phyloP scores from a whole-genome alignment of 2,888 invertebrate species.

The Anthophora plumipes region DNA sequence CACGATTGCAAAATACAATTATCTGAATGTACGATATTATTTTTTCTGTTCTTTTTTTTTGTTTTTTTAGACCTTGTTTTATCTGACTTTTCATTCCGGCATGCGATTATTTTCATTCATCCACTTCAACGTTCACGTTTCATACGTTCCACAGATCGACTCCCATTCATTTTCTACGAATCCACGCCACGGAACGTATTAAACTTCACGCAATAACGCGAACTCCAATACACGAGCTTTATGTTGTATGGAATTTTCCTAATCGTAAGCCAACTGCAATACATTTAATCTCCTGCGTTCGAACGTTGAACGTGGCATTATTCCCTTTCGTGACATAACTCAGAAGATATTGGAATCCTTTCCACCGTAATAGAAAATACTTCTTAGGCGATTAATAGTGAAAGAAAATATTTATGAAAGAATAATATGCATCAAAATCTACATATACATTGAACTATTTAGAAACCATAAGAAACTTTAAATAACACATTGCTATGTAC shows the following conservation, averaged over 20 bases:
- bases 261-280: constrained; percentile 41
- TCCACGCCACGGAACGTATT: constrained; percentile 28
- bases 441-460: no score
- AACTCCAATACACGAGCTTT: constrained; percentile 32
- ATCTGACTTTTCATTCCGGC: background rate
- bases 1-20: no score
- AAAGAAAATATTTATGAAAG: background rate
- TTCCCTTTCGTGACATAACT: constrained; percentile 10
- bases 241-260: constrained; percentile 29
- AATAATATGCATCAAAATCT: background rate
- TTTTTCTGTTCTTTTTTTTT: no score
- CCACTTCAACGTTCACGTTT: background rate
- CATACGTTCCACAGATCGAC: background rate
- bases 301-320: constrained; percentile 14
- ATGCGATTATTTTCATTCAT: constrained; percentile 10
- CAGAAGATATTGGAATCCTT: constrained; percentile 4
- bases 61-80: no score
- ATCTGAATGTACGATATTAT: no score
- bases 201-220: constrained; percentile 34
- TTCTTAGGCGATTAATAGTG: background rate
- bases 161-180: constrained; percentile 39
- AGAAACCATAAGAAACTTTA: no score
- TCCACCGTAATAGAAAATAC: constrained; percentile 4
- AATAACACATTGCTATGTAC: no score
- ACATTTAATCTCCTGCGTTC: constrained; percentile 31